Percentiles rank a stretch among this genome's conserved stretches.
phyloP scores from a whole-genome alignment of 2,888 invertebrate species.

The Hypomecis punctinalis region DNA sequence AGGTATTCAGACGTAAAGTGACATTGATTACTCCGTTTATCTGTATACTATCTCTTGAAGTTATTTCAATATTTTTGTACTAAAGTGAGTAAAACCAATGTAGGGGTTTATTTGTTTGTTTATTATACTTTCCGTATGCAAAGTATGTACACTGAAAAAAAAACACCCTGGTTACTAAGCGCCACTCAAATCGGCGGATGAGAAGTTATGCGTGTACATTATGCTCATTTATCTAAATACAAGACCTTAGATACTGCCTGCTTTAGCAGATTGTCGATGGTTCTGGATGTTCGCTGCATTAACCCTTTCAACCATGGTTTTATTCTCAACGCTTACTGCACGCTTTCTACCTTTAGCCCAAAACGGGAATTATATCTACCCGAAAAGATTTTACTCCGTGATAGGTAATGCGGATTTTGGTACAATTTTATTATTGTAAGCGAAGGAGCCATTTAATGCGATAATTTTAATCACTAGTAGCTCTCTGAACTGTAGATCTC shows the following conservation, averaged over 20 bases:
- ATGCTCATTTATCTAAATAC: not conserved
- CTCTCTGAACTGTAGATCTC: too few species aligned
- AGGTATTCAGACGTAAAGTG: too few species aligned
- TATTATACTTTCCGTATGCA: too few species aligned
- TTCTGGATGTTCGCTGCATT: slow-evolving; percentile 61
- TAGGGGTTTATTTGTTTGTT: too few species aligned
- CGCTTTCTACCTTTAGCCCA: slow-evolving; percentile 34
- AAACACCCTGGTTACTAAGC: too few species aligned
- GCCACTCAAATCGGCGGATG: too few species aligned
- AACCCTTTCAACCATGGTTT: slow-evolving; percentile 65
- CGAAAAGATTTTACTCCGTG: slow-evolving; percentile 39
- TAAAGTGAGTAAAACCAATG: too few species aligned
- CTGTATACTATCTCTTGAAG: too few species aligned
- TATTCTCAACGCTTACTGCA: slow-evolving; percentile 44
- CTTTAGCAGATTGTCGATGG: slow-evolving; percentile 16
- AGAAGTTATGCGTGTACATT: too few species aligned
- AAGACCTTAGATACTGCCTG: slow-evolving; percentile 13
- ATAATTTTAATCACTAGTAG: not conserved
- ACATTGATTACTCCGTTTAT: too few species aligned
- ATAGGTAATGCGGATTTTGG: slow-evolving; percentile 25
- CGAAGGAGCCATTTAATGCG: not conserved
- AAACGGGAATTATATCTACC: slow-evolving; percentile 29
- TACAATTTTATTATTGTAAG: slow-evolving; percentile 35
- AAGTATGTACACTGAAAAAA: too few species aligned
- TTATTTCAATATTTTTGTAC: too few species aligned